These are phyloP conservation scores for Enteromius fasciolatus DNA, from an alignment of 2,797 vertebrate genomes.

Conservation along the genomic window DNA sequence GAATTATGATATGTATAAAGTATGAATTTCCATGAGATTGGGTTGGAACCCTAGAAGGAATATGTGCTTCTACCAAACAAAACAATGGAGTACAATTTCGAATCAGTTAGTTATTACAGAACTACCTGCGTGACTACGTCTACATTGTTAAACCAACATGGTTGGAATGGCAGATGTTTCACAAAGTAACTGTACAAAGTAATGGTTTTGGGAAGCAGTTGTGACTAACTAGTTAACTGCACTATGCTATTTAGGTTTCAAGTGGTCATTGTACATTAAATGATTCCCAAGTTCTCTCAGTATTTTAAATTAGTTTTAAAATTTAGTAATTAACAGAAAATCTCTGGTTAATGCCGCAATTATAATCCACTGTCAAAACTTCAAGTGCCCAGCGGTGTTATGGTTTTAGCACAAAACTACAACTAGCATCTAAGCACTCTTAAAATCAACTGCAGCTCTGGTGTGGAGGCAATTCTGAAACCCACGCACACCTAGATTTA, in stretches of 20 bases:
- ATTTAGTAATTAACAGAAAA: background rate
- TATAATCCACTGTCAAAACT: background rate
- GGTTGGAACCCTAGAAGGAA: background rate
- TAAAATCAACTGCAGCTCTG: constrained; percentile 3
- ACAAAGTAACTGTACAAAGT: background rate
- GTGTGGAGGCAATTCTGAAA: background rate
- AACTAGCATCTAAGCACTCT: background rate
- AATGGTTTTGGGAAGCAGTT: background rate
- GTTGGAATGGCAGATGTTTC: background rate
- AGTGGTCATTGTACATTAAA: background rate
- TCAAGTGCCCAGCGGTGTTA: background rate
- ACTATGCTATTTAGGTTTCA: background rate
- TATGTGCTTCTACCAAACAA: background rate
- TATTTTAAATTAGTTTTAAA: background rate
- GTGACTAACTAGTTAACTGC: background rate
- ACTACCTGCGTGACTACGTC: too few relatives aligned
- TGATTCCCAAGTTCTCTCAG: background rate
- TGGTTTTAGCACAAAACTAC: constrained; percentile 1
- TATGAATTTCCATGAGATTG: background rate
- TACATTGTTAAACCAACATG: background rate
- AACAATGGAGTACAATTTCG: background rate
- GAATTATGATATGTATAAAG: background rate
- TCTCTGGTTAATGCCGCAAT: background rate
- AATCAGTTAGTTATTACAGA: background rate
- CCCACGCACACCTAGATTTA: background rate